Evolutionary conservation across 2,797 vertebrate species (phyloP), one percentile per base, ranked within the genome.

Genomic region (Eremophila alpestris): DNA sequence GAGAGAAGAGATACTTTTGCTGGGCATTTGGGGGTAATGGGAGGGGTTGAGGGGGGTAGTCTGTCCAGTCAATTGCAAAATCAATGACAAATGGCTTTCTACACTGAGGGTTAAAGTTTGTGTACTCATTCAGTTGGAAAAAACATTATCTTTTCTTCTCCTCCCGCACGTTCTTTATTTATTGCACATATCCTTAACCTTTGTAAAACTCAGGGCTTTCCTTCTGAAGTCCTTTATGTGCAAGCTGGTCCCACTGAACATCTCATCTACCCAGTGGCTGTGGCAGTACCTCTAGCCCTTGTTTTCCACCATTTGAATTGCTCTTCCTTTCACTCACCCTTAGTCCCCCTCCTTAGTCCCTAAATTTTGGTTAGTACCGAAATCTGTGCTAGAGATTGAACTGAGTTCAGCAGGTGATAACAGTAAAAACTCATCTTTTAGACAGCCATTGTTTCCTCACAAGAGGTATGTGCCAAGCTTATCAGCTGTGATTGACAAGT

Each of bases 1-100:
- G 54, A 94, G 68, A 59, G 13, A 43, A 82, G 27, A 83, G 46
- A 36, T 34, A n/a, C 7, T 76, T 65, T 64, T 76, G 3, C 34
- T 69, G 22, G 16, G 38, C 11, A 15, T 29, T 6, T 52, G 38
- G 34, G 13, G 13, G 7, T 16, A 21, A 16, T 10, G 19, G 1
- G 3, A 10, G 2, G 2, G 3, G 7, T 14, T 43, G 30, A 68
- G 13, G 32, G 32, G 13, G 6, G 0, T 38, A 56, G 60, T 87
- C 41, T 70, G 20, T 29, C 16, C 54, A 76, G 49, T 41, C 58
- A 52, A 0, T 36, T 54, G 32, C 30, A 87, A 89, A 38, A 78
- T 12, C 3, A 10, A 27, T 52, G 56, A 16, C 38, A 36, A 30
- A 10, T 18, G 30, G 2, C 16, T 59, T 74, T 43, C 30, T 56